Percentiles rank a stretch among this genome's conserved stretches.
Conservation (phyloP, 2,888 invertebrate genomes). For the Microplitis deprimator region DNA sequence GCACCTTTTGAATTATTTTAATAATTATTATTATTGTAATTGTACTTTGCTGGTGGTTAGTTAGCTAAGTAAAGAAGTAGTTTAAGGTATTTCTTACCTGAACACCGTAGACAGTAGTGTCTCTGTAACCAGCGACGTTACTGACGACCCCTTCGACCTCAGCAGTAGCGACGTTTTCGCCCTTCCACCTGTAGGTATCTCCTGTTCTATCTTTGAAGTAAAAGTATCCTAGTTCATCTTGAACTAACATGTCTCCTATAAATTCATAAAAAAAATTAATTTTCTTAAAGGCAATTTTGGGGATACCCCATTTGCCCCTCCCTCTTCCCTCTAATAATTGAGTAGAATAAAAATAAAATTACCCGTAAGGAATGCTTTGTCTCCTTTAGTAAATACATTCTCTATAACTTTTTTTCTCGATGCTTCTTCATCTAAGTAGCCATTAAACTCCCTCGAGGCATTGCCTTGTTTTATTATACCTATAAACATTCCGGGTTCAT, state of each 20-base stretch:
- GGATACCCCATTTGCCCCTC: too few species aligned
- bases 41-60: background rate
- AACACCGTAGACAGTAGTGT: constrained; percentile 95
- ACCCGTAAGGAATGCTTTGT: constrained; percentile 77
- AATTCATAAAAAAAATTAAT: background rate
- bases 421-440: constrained; percentile 77
- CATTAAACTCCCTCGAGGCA: constrained; percentile 80
- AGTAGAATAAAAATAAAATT: constrained; percentile 62
- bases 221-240: constrained; percentile 94
- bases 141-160: constrained; percentile 96
- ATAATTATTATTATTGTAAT: background rate
- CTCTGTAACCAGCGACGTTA: constrained; percentile 84
- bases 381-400: constrained; percentile 79
- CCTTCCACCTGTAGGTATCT: constrained; percentile 98
- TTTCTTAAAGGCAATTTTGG: background rate
- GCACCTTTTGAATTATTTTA: constrained; percentile 62
- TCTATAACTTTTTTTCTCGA: constrained; percentile 78
- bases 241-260: constrained; percentile 87
- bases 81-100: constrained; percentile 74
- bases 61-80: too few species aligned
- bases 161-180: constrained; percentile 98
- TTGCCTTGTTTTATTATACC: constrained; percentile 79
- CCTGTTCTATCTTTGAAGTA: constrained; percentile 97
- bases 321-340: background rate
- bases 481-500: constrained; percentile 89